Evolutionary conservation across 2,797 vertebrate genomes (phyloP).

Genomic region (Pristis pectinata): DNA sequence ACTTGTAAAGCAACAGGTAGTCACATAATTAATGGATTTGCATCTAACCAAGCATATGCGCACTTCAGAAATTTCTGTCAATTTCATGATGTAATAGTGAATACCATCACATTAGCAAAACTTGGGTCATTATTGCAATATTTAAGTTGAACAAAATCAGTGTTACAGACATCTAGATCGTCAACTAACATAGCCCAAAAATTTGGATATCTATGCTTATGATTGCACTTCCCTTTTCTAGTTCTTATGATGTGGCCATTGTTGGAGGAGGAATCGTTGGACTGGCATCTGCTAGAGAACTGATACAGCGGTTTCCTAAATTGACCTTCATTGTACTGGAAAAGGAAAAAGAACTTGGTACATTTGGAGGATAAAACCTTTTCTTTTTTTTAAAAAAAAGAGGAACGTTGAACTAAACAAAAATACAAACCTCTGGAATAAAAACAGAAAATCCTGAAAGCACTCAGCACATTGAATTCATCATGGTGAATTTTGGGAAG

Average conservation of each 20-base stretch:
- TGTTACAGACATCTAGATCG: background rate
- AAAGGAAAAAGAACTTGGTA: constrained; percentile 84
- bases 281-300: constrained; percentile 78
- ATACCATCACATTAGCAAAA: no score
- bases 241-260: constrained; percentile 71
- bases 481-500: no score
- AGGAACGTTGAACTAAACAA: background rate
- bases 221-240: background rate
- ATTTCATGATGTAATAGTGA: no score
- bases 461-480: no score
- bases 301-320: constrained; percentile 68
- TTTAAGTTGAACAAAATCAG: background rate
- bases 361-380: background rate
- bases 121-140: no score
- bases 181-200: no score
- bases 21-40: no score
- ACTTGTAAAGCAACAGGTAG: no score
- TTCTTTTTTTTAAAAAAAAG: no score
- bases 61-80: no score
- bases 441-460: no score
- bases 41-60: no score
- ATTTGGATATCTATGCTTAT: background rate
- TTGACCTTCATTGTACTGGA: constrained; percentile 79
- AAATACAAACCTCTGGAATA: background rate
- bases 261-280: constrained; percentile 88